Evolutionary conservation across 1,140 invertebrate genomes (phyloP).

Genomic region (Cyrtorhinus lividipennis): DNA sequence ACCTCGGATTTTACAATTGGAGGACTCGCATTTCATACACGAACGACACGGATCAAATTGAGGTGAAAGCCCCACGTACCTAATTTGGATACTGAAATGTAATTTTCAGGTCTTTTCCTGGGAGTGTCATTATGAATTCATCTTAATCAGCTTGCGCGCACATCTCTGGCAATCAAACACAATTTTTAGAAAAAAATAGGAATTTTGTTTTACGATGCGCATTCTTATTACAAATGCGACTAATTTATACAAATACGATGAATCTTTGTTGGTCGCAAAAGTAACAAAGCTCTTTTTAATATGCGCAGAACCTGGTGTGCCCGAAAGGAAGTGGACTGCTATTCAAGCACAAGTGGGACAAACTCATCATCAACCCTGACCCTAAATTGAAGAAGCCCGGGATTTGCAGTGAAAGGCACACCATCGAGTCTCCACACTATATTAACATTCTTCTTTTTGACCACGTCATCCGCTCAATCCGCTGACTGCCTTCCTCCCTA

Average conservation of each 20-base stretch:
- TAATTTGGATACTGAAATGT: neutral
- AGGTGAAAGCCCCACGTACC: too few species aligned
- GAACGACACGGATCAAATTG: constrained; percentile 52
- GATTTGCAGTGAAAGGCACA: constrained; percentile 35
- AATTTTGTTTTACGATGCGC: too few species aligned
- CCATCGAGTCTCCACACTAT: constrained; percentile 37
- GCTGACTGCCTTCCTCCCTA: too few species aligned
- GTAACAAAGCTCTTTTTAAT: too few species aligned
- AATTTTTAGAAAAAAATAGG: too few species aligned
- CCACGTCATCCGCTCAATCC: constrained; percentile 36
- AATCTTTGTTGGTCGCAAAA: too few species aligned
- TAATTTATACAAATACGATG: too few species aligned
- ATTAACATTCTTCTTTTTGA: constrained; percentile 45
- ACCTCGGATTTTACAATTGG: constrained; percentile 63
- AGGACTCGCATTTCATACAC: constrained; percentile 42
- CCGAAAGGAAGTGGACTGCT: constrained; percentile 40
- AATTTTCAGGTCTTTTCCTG: constrained; percentile 3
- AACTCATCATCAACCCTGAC: constrained; percentile 40
- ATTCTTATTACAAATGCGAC: too few species aligned
- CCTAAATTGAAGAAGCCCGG: constrained; percentile 34
- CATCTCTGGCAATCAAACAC: too few species aligned
- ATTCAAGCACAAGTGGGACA: constrained; percentile 47
- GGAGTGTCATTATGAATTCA: too few species aligned
- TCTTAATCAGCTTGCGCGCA: too few species aligned
- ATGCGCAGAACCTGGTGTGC: constrained; percentile 44